Evolutionary conservation across 2,888 invertebrate genomes (phyloP).

Genomic region (Coremacera marginata): DNA sequence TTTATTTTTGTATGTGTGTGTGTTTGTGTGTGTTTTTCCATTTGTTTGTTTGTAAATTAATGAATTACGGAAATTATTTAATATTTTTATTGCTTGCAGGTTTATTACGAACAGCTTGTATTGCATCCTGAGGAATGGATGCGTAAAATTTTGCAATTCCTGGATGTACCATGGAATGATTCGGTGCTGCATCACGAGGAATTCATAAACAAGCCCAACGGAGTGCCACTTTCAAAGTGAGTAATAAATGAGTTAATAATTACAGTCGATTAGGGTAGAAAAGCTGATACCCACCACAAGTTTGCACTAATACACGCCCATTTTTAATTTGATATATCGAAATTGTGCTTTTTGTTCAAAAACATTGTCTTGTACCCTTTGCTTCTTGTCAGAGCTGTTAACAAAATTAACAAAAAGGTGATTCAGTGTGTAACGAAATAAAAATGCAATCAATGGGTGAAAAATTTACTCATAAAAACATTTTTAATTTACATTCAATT

Average conservation of each 20-base stretch:
- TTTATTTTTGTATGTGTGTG: neutral
- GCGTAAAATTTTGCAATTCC: constrained; percentile 87
- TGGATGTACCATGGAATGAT: constrained; percentile 94
- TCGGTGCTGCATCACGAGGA: constrained; percentile 97
- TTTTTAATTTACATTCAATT: too few species aligned
- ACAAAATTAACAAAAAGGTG: too few species aligned
- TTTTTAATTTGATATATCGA: too few species aligned
- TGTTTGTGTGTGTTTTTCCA: neutral
- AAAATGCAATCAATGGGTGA: too few species aligned
- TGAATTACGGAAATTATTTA: constrained; percentile 34
- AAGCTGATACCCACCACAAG: too few species aligned
- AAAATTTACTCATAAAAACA: too few species aligned
- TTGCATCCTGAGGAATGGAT: constrained; percentile 92
- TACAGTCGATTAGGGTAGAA: neutral
- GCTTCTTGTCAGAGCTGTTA: too few species aligned
- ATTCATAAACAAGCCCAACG: constrained; percentile 94
- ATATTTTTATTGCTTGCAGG: constrained; percentile 69
- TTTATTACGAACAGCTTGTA: constrained; percentile 97
- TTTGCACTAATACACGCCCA: too few species aligned
- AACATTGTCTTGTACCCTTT: too few species aligned
- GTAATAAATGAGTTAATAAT: constrained; percentile 57
- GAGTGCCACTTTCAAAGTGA: constrained; percentile 95
- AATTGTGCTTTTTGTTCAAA: too few species aligned
- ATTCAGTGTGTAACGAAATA: too few species aligned
- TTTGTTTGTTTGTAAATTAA: neutral